Base-by-base conservation (phyloP, 2,888 invertebrate species). In the Mythimna albipuncta region DNA sequence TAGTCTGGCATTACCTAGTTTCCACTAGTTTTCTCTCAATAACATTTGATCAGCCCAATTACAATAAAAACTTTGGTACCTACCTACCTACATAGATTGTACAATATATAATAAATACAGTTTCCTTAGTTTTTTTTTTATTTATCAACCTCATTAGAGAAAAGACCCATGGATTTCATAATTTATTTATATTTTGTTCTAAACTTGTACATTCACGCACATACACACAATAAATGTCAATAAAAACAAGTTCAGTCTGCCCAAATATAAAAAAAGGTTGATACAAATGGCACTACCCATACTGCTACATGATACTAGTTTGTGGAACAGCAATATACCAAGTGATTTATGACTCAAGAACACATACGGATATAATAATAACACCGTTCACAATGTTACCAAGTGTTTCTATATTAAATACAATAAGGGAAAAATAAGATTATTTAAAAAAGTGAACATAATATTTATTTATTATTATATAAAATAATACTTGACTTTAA, bases 141-240 rank as follows among this genome's bases (percentile, higher is more conserved):
- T 2, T 13, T 44, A 68, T 19, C 35, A 47, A 69, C 41, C n/a
- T 59, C 47, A 58, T 68, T 58, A 67, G 52, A 66, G 26, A 76
- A 80, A 84, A 74, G 64, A 83, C 3, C 47, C 19, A 44, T 77
- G 69, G 71, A 85, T 88, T 88, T 91, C 78, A 87, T 90, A 91
- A 89, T 92, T 91, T 91, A 90, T 90, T 90, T 91, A 89, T 91
- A 93, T 93, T 94, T 94, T 93, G 91, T 90, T 94, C 95, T 95
- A 96, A 95, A 95, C 94, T 94, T 94, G 91, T 94, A 96, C 95
- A 96, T 94, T 94, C 95, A 95, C 94, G 92, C 95, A 95, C 94
- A 94, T 94, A 95, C 95, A 96, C 95, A 95, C 94, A 93, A 88
- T 91, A 91, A 91, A 91, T 89, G 89, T 89, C 88, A 89, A 88